Percentiles rank a stretch among this genome's conserved stretches.
Conservation (phyloP, 2,797 vertebrate genomes). For the Xenentodon cancila region DNA sequence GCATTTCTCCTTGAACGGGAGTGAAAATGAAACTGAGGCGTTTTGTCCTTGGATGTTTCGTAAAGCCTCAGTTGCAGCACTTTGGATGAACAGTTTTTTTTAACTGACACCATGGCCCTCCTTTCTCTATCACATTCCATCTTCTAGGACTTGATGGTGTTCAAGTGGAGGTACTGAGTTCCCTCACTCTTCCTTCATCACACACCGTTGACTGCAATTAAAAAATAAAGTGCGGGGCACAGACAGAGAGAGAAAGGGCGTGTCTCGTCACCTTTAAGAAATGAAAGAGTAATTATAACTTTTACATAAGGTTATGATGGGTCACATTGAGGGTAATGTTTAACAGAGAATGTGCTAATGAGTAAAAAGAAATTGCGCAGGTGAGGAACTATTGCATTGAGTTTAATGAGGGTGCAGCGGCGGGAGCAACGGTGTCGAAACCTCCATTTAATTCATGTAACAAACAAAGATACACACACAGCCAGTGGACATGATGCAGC, state of each 20-base stretch:
- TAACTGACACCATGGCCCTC: slow-evolving; percentile 31
- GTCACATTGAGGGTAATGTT: slow-evolving; percentile 37
- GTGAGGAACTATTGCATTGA: slow-evolving; percentile 9
- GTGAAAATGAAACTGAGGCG: slow-evolving; percentile 17
- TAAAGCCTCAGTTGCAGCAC: slow-evolving; percentile 17
- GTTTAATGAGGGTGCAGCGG: slow-evolving; percentile 45
- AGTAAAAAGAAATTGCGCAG: slow-evolving; percentile 8
- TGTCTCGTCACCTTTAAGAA: slow-evolving; percentile 20
- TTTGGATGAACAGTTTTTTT: slow-evolving; percentile 41
- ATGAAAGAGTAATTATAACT: slow-evolving; percentile 34
- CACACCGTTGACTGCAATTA: slow-evolving; percentile 38
- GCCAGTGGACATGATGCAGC: slow-evolving; percentile 43
- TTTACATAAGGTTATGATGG: slow-evolving; percentile 13
- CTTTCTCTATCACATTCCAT: slow-evolving; percentile 35
- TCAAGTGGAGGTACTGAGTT: slow-evolving; percentile 28
- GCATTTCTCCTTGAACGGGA: background rate
- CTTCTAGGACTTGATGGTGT: slow-evolving; percentile 21
- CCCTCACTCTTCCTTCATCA: background rate
- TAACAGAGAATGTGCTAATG: slow-evolving; percentile 34
- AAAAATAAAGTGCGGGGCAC: slow-evolving; percentile 35
- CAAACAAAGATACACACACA: slow-evolving; percentile 58
- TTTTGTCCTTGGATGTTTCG: slow-evolving; percentile 40
- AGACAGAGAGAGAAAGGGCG: slow-evolving; percentile 8
- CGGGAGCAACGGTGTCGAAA: slow-evolving; percentile 39
- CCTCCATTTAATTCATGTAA: slow-evolving; percentile 52